Evolutionary conservation across 2,797 vertebrate species (phyloP), one percentile per base, ranked within the genome.

Genomic region (Pangasius krempfi): DNA sequence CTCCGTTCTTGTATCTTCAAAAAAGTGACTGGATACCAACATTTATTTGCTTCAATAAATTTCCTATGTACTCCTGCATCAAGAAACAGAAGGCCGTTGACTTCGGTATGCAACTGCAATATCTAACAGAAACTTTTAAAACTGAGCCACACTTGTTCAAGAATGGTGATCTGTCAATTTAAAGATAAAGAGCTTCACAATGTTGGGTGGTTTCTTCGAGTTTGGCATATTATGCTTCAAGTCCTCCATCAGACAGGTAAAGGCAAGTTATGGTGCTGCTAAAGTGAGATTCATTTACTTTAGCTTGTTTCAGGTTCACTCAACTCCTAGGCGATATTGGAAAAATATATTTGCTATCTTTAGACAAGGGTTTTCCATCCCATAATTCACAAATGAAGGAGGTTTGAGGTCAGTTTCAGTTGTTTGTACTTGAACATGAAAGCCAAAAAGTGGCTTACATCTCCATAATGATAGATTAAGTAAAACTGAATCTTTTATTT

Each of bases 61-160:
- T n/a, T 8, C 6, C 25, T 8, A 30, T 20, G 16, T 40, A 37
- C 6, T 66, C 33, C 37, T 44, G 56, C 22, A 56, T 64, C 30
- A n/a, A 54, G 85, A 47, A 81, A 50, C 62, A 72, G 60, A 81
- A 66, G 64, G n/a, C 16, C 4, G n/a, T 27, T n/a, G 73, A 79
- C 80, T 84, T 64, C 22, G 44, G 58, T 13, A 37, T 25, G 82
- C 44, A 40, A 25, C 58, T 44, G 25, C 66, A 82, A 60, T 73
- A 64, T 54, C 22, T 37, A 56, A 62, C 76, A 52, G 37, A 81
- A 37, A 62, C 66, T 3, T 84, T 50, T 52, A 13, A n/a, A 73
- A 44, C 25, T 64, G 56, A 37, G 62, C 22, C 40, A 1, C 20
- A 8, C 22, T 73, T 60, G n/a, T 27, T 64, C 30, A 18, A 58